Evolutionary conservation across 2,888 invertebrate genomes (phyloP), one percentile per base, ranked within the genome.

Genomic region (Nipponacmea schrenckii): DNA sequence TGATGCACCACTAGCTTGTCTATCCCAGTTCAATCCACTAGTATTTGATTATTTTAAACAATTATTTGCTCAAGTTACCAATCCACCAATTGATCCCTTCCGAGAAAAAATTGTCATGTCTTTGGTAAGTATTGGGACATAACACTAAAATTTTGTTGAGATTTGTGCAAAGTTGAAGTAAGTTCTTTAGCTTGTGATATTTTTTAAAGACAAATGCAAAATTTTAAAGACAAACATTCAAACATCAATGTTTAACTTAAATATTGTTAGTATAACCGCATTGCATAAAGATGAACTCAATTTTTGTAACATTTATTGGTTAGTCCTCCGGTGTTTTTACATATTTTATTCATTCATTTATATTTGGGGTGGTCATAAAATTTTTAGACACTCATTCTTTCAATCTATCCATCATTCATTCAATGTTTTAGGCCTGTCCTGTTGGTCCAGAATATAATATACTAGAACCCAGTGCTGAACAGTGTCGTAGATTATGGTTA

Each of bases 21-120:
- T 99, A 39, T 99, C 98, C 0, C 92, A 93, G 88, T 98, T 96
- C 91, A 95, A 97, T 87, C 99, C 99, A 12, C 91, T 98, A 73
- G 92, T 96, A 1, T 99, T 97, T 89, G 96, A 96, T 82, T 99
- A 99, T 90, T 99, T 99, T 91, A 98, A 99, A 88, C 99, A 99
- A 88, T 91, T 98, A 64, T 99, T 99, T 90, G 99, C 99, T 48
- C 99, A 99, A 92, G 91, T 91, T 81, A 99, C 99, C 82, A 99
- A 99, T 91, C 99, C 99, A 7, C 99, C 99, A 5, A 98, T 99
- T 81, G 99, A 99, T 91, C 99, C 99, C 50, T 98, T 99, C 92
- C 92, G 97, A 83, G 99, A 99, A 91, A 96, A 96, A 90, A 95
- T 98, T 79, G 98, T 99, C 75, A 99, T 99, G 98, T 97, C 98